Evolutionary conservation across 2,113 vertebrate species (phyloP), one percentile per base, ranked within the genome.

Genomic region (Erpornis zantholeuca): DNA sequence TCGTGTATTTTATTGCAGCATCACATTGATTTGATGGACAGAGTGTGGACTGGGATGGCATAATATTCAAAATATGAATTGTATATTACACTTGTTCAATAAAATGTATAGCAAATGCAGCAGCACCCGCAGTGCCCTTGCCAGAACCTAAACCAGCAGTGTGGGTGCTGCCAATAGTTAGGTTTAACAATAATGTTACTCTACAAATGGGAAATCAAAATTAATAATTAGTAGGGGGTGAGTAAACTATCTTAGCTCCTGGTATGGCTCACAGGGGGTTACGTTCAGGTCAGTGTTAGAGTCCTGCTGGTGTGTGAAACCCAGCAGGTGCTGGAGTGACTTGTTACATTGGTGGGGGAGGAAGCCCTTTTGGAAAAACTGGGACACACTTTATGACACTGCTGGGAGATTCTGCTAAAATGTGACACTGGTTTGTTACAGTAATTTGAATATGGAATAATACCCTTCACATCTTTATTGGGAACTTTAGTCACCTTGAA

Each of bases 41-140:
- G 93, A 86, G 97, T 45, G 88, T 96, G 97, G 96, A 96, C 97
- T 97, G 76, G 70, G 93, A 84, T 91, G 94, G 92, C 91, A 96
- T 94, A 96, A 53, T 96, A 92, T 97, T 98, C 93, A 93, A 93
- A 70, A 92, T 94, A 97, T 83, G 94, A 98, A 98, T 95, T 98
- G 97, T 98, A 97, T 86, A 98, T 97, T 97, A 97, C 84, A 97
- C 96, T 96, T 93, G 96, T 98, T 97, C 61, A 77, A 97, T 97
- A 96, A 95, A 72, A 92, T 92, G 90, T 91, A 95, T 96, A 98
- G 97, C 93, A 95, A 92, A 97, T 42, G 42, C 19, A 87, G 93
- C 82, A 94, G 78, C 90, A 83, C 93, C 90, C 68, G 65, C 72
- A 56, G 69, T 84, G 84, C 75, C 85, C 76, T 44, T 72, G 60